These are phyloP conservation scores for Hippocampus barbouri DNA, from an alignment of 2,113 vertebrate species.

Conservation along the genomic window DNA sequence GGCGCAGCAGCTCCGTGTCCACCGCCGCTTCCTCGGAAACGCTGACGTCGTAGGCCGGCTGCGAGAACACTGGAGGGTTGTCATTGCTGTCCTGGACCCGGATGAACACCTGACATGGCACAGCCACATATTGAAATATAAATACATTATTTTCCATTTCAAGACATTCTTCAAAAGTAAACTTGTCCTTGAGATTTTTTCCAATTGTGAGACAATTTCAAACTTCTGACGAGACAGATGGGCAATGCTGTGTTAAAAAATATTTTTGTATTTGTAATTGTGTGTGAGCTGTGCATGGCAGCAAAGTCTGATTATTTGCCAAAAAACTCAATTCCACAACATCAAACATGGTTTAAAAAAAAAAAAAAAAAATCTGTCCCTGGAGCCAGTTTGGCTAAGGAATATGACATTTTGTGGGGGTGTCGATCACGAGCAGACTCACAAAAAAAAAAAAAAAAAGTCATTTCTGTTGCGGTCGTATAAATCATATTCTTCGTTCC, in stretches of 20 bases:
- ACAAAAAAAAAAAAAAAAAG: too few species aligned
- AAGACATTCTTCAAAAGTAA: too few species aligned
- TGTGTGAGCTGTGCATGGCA: neutral
- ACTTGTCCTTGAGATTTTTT: neutral
- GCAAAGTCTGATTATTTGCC: neutral
- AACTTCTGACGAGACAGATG: neutral
- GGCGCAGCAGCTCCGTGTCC: slow-evolving; percentile 84
- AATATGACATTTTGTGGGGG: too few species aligned
- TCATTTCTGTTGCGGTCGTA: too few species aligned
- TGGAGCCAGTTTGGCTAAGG: too few species aligned
- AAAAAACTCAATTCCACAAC: too few species aligned
- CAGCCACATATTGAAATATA: neutral
- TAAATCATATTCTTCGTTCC: too few species aligned
- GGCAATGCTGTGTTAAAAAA: neutral
- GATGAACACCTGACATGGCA: slow-evolving; percentile 80
- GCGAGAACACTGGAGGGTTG: slow-evolving; percentile 92
- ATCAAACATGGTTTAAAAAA: too few species aligned
- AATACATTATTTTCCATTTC: neutral
- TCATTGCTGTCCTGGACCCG: slow-evolving; percentile 92
- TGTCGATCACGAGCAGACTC: neutral
- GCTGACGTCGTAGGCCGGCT: slow-evolving; percentile 81
- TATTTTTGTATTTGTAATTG: neutral
- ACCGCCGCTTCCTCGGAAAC: slow-evolving; percentile 86
- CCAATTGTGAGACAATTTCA: too few species aligned
- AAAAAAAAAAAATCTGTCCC: too few species aligned